phyloP scores from a whole-genome alignment of 2,113 vertebrate genomes.

The Columba janthina region DNA sequence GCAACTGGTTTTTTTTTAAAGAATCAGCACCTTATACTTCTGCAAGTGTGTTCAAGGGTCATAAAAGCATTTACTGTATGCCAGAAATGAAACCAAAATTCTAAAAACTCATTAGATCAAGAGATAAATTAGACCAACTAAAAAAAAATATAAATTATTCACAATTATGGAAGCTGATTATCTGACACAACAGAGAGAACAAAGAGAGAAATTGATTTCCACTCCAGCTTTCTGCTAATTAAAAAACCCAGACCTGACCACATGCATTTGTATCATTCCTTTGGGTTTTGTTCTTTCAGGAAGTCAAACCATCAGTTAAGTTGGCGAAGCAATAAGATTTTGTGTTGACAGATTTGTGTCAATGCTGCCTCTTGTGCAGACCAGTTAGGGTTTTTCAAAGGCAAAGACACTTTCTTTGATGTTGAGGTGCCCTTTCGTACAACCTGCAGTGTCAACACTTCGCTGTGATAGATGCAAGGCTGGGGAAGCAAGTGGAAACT shows the following conservation, averaged over 20 bases:
- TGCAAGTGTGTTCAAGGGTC: background rate
- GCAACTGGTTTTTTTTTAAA: background rate
- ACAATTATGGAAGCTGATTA: background rate
- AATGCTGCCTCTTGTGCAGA: background rate
- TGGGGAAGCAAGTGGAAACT: background rate
- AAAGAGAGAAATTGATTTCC: background rate
- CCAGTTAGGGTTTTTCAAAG: conserved; percentile 22
- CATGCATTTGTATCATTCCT: background rate
- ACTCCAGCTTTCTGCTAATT: background rate
- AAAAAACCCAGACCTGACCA: background rate
- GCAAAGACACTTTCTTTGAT: conserved; percentile 16
- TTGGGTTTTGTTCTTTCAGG: background rate
- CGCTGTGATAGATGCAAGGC: background rate
- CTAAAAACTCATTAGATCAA: background rate
- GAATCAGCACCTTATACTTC: background rate
- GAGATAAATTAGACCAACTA: background rate
- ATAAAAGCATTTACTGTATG: background rate
- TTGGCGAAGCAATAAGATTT: background rate
- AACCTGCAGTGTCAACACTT: background rate
- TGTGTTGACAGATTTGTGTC: conserved; percentile 9
- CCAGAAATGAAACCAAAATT: background rate
- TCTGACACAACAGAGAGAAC: background rate
- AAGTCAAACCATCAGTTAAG: background rate
- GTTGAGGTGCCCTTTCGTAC: background rate
- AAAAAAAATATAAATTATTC: background rate